These are phyloP conservation scores for Lagopus leucura DNA, from an alignment of 2,113 vertebrate genomes.

Conservation along the genomic window DNA sequence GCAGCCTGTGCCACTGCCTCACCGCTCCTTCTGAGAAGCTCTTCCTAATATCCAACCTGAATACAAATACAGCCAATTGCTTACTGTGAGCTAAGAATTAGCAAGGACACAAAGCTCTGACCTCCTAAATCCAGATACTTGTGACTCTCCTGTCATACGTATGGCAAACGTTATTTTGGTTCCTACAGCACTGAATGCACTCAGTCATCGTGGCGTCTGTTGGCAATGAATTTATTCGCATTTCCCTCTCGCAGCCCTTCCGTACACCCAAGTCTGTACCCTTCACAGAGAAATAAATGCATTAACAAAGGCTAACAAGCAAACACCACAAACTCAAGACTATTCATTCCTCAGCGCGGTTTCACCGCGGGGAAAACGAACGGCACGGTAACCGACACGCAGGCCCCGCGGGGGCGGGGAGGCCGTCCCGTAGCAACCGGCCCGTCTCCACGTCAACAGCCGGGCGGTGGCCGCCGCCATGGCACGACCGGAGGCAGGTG, in stretches of 20 bases:
- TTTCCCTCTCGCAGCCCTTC: not conserved
- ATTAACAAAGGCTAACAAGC: not conserved
- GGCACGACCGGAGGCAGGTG: no score
- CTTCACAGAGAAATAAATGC: not conserved
- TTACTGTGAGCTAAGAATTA: constrained; percentile 5
- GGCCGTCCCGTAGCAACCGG: not conserved
- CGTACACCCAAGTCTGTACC: no score
- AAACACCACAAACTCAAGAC: not conserved
- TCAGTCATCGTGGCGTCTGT: not conserved
- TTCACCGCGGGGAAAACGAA: not conserved
- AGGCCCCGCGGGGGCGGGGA: not conserved
- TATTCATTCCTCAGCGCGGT: not conserved
- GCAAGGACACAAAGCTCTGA: not conserved
- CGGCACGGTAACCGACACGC: no score
- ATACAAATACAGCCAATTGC: not conserved
- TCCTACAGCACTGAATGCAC: not conserved
- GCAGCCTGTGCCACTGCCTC: no score
- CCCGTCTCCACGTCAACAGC: not conserved
- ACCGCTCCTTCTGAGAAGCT: no score
- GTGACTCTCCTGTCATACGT: not conserved
- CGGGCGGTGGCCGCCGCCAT: not conserved
- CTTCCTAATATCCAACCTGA: no score
- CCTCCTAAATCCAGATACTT: not conserved
- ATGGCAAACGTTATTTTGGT: not conserved
- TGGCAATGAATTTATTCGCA: not conserved